Evolutionary conservation across 2,888 invertebrate genomes (phyloP).

Genomic region (Microdon myrmicae): DNA sequence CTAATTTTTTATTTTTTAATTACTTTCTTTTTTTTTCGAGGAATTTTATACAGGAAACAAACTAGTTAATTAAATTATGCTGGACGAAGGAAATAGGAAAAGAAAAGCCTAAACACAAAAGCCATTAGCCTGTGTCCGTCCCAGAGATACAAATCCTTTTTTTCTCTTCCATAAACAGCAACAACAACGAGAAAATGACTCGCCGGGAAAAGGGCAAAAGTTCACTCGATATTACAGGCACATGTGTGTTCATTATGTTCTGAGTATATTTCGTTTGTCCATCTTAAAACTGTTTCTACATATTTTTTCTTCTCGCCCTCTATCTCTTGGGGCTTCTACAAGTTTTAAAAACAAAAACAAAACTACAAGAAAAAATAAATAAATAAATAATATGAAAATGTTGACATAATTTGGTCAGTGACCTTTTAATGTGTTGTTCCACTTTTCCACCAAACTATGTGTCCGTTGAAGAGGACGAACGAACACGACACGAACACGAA

Average conservation of each 20-base stretch:
- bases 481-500: too few relatives aligned
- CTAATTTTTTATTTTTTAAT: too few relatives aligned
- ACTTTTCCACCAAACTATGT: slow-evolving; percentile 51
- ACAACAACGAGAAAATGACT: slow-evolving; percentile 12
- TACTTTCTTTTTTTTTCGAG: not conserved
- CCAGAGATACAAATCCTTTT: slow-evolving; percentile 52
- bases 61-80: slow-evolving; percentile 50
- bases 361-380: too few relatives aligned
- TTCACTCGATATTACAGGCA: slow-evolving; percentile 41
- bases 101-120: slow-evolving; percentile 4
- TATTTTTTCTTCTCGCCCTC: slow-evolving; percentile 2
- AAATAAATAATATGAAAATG: too few relatives aligned
- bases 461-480: too few relatives aligned
- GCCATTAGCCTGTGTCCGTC: slow-evolving; percentile 4
- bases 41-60: slow-evolving; percentile 45
- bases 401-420: slow-evolving; percentile 65
- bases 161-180: slow-evolving; percentile 27
- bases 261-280: slow-evolving; percentile 12
- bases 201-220: slow-evolving; percentile 51
- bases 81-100: slow-evolving; percentile 21
- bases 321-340: too few relatives aligned
- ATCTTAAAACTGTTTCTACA: slow-evolving; percentile 18
- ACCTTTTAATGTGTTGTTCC: slow-evolving; percentile 59
- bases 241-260: slow-evolving; percentile 27
- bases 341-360: too few relatives aligned